Evolutionary conservation across 2,888 invertebrate species (phyloP).

Genomic region (Dioctria rufipes): DNA sequence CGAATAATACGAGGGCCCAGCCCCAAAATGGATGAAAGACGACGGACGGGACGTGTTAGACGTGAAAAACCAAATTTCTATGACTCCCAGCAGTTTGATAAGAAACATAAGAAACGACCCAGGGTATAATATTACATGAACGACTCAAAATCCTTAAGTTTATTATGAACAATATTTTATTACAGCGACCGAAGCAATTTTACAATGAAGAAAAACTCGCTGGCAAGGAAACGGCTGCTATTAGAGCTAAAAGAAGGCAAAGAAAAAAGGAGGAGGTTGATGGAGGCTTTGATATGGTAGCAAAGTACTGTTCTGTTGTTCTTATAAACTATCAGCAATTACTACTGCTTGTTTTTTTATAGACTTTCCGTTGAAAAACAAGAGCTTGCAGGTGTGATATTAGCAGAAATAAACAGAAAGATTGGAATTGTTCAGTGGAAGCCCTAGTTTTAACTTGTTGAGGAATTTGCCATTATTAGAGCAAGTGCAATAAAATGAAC

Average conservation of each 20-base stretch:
- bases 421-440: constrained; percentile 79
- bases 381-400: constrained; percentile 80
- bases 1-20: constrained; percentile 67
- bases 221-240: constrained; percentile 71
- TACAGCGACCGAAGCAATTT: constrained; percentile 46
- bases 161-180: not conserved
- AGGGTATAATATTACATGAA: constrained; percentile 56
- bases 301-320: constrained; percentile 56
- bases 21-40: constrained; percentile 69
- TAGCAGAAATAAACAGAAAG: constrained; percentile 80
- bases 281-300: constrained; percentile 69
- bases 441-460: constrained; percentile 66
- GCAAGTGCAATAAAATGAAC: constrained; percentile 16
- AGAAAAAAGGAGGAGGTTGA: constrained; percentile 70
- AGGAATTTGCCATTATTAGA: too few relatives aligned
- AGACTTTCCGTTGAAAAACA: constrained; percentile 77
- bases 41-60: constrained; percentile 82
- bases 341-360: not conserved
- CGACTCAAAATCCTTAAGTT: not conserved
- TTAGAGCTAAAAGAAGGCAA: constrained; percentile 66
- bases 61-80: constrained; percentile 87
- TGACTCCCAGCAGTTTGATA: constrained; percentile 85
- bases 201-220: constrained; percentile 70
- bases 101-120: constrained; percentile 78
- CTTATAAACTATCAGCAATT: not conserved